Conservation (phyloP, 2,797 vertebrate genomes). For the Coluber constrictor region DNA sequence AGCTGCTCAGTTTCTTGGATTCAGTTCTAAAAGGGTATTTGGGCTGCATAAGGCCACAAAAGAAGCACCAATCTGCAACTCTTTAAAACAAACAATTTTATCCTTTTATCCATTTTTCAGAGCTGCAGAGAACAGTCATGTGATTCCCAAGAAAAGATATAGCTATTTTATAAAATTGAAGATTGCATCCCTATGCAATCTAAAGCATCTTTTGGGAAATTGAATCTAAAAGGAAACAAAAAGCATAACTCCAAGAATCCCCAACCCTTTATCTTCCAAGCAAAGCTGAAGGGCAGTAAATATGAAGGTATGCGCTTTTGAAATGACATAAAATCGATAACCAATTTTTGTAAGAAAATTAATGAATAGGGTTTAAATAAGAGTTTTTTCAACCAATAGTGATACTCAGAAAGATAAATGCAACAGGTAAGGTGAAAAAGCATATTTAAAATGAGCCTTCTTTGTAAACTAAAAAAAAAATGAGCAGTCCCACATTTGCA, state of each 20-base stretch:
- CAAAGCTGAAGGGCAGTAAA: not conserved
- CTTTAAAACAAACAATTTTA: not conserved
- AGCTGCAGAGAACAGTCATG: not conserved
- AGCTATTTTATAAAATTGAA: not conserved
- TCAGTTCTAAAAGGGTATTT: not conserved
- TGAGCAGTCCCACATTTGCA: not conserved
- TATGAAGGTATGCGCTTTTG: not conserved
- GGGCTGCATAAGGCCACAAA: not conserved
- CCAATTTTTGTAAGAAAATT: not conserved
- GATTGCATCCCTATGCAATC: not conserved
- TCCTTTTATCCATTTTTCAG: not conserved
- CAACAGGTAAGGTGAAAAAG: not conserved
- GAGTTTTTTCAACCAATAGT: not conserved
- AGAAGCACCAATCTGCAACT: not conserved
- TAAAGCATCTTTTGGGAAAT: not conserved
- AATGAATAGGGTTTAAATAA: not conserved
- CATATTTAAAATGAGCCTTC: not conserved
- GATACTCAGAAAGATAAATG: not conserved
- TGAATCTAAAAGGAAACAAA: not conserved
- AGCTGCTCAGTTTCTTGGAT: not conserved
- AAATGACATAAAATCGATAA: not conserved
- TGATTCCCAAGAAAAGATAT: not conserved
- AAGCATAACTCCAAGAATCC: not conserved
- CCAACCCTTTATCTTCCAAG: not conserved
- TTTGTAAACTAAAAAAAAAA: not conserved